phyloP scores from a whole-genome alignment of 1,140 invertebrate species.

The Cecropterus lyciades region DNA sequence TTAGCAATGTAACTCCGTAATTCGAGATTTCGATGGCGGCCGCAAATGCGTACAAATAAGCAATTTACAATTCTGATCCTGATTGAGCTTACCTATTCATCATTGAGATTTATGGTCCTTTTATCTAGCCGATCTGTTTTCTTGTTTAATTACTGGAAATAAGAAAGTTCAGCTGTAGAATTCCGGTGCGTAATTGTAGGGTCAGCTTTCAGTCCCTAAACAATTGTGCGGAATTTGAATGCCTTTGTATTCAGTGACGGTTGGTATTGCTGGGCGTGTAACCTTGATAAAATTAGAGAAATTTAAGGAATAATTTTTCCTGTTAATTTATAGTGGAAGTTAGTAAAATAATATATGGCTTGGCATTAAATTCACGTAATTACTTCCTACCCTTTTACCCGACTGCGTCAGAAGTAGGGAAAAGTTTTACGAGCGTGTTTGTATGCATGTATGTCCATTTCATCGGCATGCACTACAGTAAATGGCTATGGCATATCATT shows the following conservation, averaged over 20 bases:
- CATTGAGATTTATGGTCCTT: constrained; percentile 81
- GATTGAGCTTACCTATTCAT: constrained; percentile 75
- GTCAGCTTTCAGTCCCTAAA: constrained; percentile 36
- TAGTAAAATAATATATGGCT: too few relatives aligned
- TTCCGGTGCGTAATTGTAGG: constrained; percentile 36
- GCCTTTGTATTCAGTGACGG: background rate
- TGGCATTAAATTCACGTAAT: too few relatives aligned
- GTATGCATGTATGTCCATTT: too few relatives aligned
- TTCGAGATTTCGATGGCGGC: constrained; percentile 38
- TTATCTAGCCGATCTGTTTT: constrained; percentile 77
- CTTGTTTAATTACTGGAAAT: constrained; percentile 71
- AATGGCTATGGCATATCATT: too few relatives aligned
- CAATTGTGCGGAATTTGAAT: constrained; percentile 2
- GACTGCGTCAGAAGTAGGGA: too few relatives aligned
- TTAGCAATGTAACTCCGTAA: too few relatives aligned
- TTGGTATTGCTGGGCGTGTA: background rate
- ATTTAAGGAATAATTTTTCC: background rate
- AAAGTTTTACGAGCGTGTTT: too few relatives aligned
- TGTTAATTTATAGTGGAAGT: background rate
- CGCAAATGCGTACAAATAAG: constrained; percentile 63
- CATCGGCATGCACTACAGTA: too few relatives aligned
- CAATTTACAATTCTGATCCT: constrained; percentile 78
- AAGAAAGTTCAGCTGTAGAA: constrained; percentile 39
- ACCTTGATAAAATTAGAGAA: background rate
- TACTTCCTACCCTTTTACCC: too few relatives aligned